Evolutionary conservation across 2,888 invertebrate genomes (phyloP).

Genomic region (Tenodera sinensis): DNA sequence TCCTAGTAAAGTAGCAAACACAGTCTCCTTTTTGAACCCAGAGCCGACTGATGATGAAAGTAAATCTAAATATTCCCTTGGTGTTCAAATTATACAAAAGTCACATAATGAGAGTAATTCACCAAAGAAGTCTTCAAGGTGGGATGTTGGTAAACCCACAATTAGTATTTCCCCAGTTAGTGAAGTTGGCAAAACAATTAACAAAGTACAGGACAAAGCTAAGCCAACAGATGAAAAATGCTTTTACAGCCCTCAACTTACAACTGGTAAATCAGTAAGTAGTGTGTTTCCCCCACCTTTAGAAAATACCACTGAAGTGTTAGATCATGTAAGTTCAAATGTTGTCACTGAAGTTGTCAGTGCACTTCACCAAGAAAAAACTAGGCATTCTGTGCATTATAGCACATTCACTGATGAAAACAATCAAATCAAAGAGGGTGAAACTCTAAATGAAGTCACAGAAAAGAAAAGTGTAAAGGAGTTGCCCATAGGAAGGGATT

Average conservation of each 20-base stretch:
- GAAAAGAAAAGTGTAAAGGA: background rate
- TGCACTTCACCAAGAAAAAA: background rate
- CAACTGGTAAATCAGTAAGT: background rate
- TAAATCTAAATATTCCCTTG: conserved; percentile 41
- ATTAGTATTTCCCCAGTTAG: background rate
- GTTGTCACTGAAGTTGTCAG: background rate
- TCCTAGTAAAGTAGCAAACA: background rate
- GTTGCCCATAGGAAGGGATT: background rate
- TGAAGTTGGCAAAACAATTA: background rate
- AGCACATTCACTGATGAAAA: background rate
- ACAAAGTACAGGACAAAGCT: background rate
- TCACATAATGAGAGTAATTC: conserved; percentile 25
- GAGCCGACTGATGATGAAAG: background rate
- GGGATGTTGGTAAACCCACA: conserved; percentile 47
- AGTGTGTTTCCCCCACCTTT: background rate
- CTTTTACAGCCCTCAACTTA: background rate
- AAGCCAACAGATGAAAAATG: background rate
- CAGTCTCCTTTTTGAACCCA: background rate
- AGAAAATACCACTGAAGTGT: background rate
- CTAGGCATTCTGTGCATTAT: background rate
- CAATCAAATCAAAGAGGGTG: background rate
- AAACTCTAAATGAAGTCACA: background rate
- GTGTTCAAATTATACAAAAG: conserved; percentile 43
- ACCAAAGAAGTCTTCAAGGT: conserved; percentile 45
- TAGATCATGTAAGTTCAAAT: background rate